phyloP scores from a whole-genome alignment of 1,140 invertebrate species.

The Tribolium madens region DNA sequence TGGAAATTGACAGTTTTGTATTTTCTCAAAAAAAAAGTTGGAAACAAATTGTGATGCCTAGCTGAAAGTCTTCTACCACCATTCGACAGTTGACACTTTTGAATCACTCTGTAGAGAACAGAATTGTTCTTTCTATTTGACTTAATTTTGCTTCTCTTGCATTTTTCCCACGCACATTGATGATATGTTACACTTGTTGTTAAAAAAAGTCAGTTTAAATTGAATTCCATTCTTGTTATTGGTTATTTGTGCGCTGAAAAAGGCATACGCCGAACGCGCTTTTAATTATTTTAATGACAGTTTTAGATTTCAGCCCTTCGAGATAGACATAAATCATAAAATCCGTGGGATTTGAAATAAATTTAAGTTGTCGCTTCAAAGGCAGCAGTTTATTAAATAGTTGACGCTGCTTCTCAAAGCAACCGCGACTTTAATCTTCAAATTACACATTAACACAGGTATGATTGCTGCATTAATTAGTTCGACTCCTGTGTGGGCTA shows the following conservation, averaged over 20 bases:
- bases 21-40: too few species aligned
- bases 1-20: too few species aligned
- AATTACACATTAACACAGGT: conserved; percentile 58
- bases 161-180: neutral
- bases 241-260: neutral
- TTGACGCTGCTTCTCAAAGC: conserved; percentile 52
- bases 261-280: neutral
- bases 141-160: neutral
- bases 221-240: conserved; percentile 14
- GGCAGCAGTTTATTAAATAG: conserved; percentile 53
- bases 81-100: too few species aligned
- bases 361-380: conserved; percentile 53
- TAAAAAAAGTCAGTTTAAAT: neutral
- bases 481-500: conserved; percentile 56
- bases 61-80: too few species aligned
- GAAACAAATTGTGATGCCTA: too few species aligned
- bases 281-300: conserved; percentile 36
- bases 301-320: conserved; percentile 27
- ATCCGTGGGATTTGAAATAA: conserved; percentile 55
- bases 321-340: conserved; percentile 31
- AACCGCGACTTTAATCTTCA: conserved; percentile 56
- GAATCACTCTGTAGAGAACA: too few species aligned
- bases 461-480: conserved; percentile 55
- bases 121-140: neutral
- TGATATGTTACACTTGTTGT: neutral